Evolutionary conservation across 2,113 vertebrate genomes (phyloP), one percentile per base, ranked within the genome.

Genomic region (Pogona vitticeps): DNA sequence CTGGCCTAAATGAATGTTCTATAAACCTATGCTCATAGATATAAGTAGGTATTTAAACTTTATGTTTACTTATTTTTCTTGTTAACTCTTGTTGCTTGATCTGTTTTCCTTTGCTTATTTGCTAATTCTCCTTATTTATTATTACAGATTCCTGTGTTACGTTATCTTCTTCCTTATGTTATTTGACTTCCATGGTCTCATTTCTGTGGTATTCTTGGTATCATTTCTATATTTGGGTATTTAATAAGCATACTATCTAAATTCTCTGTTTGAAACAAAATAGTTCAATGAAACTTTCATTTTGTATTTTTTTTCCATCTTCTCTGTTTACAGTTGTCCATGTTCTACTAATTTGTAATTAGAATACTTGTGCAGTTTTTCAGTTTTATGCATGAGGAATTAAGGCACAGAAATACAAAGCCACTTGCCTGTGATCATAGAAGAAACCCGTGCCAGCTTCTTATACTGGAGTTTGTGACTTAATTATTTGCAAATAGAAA

Each of bases 361-460:
- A 65, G n/a, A 63, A 65, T 42, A 68, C 33, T 81, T 67, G 9
- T 65, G 6, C 67, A 59, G 23, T 82, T 20, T 36, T 82, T 71
- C 86, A 56, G 28, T 84, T 90, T 88, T 80, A 72, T 56, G 81
- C 77, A 56, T 83, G 7, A 1, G 2, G 79, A 71, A 80, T 42
- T 82, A 72, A 87, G 71, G 79, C 79, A 87, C 71, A 82, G 15
- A 83, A 88, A 75, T 88, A 80, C 70, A 68, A 80, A 77, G 65
- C 2, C 7, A 58, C 23, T 42, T 0, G 0, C 56, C 88, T 26
- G 59, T 28, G 59, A 36, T 81, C n/a, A 21, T 18, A 10, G 1
- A 75, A 28, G 21, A 73, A 79, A 68, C 36, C 3, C 0, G 26
- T 70, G n/a, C 8, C 1, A 31, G 4, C 6, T 31, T 65, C 5